Base-by-base conservation (phyloP, 2,888 invertebrate genomes). In the Stenichneumon culpator region DNA sequence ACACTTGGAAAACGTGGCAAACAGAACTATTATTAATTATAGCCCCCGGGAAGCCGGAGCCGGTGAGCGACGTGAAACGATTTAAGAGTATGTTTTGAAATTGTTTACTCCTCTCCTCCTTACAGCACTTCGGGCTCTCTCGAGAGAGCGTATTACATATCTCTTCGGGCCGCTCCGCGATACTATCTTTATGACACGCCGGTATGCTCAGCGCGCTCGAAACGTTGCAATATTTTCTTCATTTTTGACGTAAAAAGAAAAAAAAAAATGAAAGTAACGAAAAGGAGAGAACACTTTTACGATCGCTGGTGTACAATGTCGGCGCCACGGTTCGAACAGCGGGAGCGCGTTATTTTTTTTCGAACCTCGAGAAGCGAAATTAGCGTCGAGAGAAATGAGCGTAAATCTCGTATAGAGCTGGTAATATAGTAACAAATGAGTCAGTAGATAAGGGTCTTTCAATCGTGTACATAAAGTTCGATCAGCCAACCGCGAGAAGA, bases 1-100 rank as follows among this genome's bases (percentile, higher is more conserved):
- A 86, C 83, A 81, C 84, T 83, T 87, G 75, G 63, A 60, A 82
- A 83, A 82, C 75, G 70, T 79, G 68, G 75, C 78, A 79, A 86
- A 87, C 79, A 85, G 70, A 78, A 78, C 81, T 78, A 83, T 87
- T 84, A 86, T 87, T 86, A 87, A 87, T 86, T 86, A 84, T 79
- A 84, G 78, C 78, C 78, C 78, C 28, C 63, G 78, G 22, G 84
- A 78, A 74, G 84, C 81, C 50, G 50, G 32, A 19, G 22, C 57
- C 80, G 77, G 81, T 78, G 84, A 84, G 81, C 81, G 84, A 84
- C 81, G 84, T 70, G 78, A 81, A 84, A 84, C 81, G 84, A 84
- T 84, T 84, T 84, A 77, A 87, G 82, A 82, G 73, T 79, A 82
- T 75, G 74, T 80, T 83, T 86, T 72, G 68, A 83, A 82, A 86